Evolutionary conservation across 2,888 invertebrate species (phyloP).

Genomic region (Drosophila mayaguana): DNA sequence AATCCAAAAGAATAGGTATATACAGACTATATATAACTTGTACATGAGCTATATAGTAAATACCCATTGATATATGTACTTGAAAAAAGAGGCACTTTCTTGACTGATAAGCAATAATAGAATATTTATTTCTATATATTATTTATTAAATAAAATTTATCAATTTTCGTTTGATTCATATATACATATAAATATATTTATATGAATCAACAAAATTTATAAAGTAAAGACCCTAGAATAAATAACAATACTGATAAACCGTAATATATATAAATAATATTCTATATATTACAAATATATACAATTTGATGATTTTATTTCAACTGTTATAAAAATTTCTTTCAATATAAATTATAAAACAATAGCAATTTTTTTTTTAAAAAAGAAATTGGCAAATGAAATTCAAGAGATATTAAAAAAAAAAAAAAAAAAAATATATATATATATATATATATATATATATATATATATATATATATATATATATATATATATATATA

Average conservation of each 20-base stretch:
- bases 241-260: constrained; percentile 42
- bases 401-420: too few relatives aligned
- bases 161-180: not conserved
- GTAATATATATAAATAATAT: not conserved
- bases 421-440: too few relatives aligned
- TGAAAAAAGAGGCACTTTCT: constrained; percentile 31
- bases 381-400: too few relatives aligned
- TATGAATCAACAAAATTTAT: constrained; percentile 36
- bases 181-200: not conserved
- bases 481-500: too few relatives aligned
- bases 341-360: too few relatives aligned
- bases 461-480: too few relatives aligned
- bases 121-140: constrained; percentile 1
- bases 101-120: constrained; percentile 33
- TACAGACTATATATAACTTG: constrained; percentile 18
- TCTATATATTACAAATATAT: not conserved
- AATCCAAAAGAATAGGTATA: not conserved
- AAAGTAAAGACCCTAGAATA: constrained; percentile 29
- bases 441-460: too few relatives aligned
- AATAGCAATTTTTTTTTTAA: too few relatives aligned
- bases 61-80: constrained; percentile 8
- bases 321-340: too few relatives aligned
- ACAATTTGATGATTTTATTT: not conserved
- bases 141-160: constrained; percentile 2
- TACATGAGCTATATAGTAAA: not conserved